Evolutionary conservation across 2,113 vertebrate species (phyloP), one percentile per base, ranked within the genome.

Genomic region (Puntigrus tetrazona): DNA sequence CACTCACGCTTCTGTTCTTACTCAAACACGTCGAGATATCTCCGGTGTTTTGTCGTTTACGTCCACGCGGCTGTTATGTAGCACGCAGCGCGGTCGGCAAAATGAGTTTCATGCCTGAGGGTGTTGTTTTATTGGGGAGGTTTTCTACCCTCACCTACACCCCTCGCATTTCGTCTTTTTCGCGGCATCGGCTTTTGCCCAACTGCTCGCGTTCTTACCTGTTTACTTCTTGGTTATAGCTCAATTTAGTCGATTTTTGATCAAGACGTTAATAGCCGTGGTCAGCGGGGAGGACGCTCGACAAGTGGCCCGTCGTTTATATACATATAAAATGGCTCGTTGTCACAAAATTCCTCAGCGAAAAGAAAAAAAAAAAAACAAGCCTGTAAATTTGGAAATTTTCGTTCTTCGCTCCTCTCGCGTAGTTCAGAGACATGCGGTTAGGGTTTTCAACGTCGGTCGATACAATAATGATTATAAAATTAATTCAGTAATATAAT

Each of bases 1-100:
- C 84, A 41, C 43, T 29, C 34, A 31, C 0, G 47, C 50, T 20
- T 65, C 31, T 73, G 27, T 86, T 84, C 36, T 82, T 41, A 59
- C 65, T 78, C 50, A 82, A 86, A 86, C 38, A 36, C 3, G 10
- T 81, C 43, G 22, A 65, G 25, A 25, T 1, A 16, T 8, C 29
- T 22, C 4, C 27, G 22, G 4, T 75, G 9, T 45, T 79, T 41
- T 29, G 3, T 43, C n/a, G 20, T 63, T 29, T 61, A 61, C 29
- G 55, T 43, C n/a, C 38, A 45, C 70, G 38, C 36, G 45, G 27
- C n/a, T 45, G 14, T 25, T 63, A 14, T 43, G 20, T 29, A 27
- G 1, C 55, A 27, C 25, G 27, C n/a, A 27, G 22, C n/a, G 57
- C 34, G 41, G 4, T 43, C 18, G 55, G 4, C 27, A 38, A 61